Base-by-base conservation (phyloP, 2,888 invertebrate species). In the Spisula subtruncata region DNA sequence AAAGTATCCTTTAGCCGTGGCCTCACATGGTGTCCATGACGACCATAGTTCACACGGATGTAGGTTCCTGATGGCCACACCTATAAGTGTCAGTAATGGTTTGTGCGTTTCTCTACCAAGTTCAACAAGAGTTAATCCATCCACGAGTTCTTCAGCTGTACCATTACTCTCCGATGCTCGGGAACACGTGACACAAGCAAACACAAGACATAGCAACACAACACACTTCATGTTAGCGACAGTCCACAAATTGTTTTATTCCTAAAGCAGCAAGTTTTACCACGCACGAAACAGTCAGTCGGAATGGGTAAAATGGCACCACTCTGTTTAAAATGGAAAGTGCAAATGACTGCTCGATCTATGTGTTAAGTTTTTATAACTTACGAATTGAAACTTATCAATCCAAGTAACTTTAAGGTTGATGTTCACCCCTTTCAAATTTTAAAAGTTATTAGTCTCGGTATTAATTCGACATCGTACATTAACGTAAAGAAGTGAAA, bases 1-100 rank as follows among this genome's bases (percentile, higher is more conserved):
- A 66, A 75, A 84, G 51, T 48, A 84, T 18, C 66, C 48, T 16
- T 12, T 48, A 29, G 25, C 29, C 0, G 6, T 48, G 16, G 75
- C 84, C 16, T 35, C 75, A 75, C 84, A 84, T 25, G 0, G 16
- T 32, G 84, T 51, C 84, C 84, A 84, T 84, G 66, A 2, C 25
- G 84, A 46, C 84, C 84, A 84, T 18, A 8, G 35, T 18, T 60
- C 29, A 48, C 84, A 84, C 18, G 20, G 20, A 51, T 84, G 71
- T 18, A 46, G 29, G 56, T 83, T 83, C 18, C 41, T 83, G 5
- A 84, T 29, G 18, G 84, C 75, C n/a, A 75, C 25, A 1, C 84
- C 84, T 10, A 84, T 16, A 18, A 84, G 10, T 29, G 84, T 84
- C 48, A 84, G 32, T 10, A 84, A 48, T 0, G 84, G 84, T 51